Evolutionary conservation across 1,140 invertebrate genomes (phyloP).

Genomic region (Macrocentrus cingulum): DNA sequence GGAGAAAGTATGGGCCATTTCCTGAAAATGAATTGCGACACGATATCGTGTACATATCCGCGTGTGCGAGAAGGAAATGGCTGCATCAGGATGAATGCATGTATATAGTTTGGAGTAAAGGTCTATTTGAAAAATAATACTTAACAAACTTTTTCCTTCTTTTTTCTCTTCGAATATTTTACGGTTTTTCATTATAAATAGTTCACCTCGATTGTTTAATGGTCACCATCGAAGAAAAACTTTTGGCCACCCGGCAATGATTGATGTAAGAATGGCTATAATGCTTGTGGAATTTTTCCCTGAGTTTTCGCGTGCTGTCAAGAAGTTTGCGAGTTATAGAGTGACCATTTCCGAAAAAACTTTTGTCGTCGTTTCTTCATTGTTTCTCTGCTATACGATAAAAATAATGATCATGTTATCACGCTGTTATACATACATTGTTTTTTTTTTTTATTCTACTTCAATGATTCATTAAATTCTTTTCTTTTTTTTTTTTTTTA

Average conservation of each 20-base stretch:
- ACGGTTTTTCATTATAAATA: too few relatives aligned
- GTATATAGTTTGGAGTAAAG: too few relatives aligned
- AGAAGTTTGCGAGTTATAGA: neutral
- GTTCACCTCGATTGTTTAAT: too few relatives aligned
- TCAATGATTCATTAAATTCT: too few relatives aligned
- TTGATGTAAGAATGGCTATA: slow-evolving; percentile 18
- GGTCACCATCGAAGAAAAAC: neutral
- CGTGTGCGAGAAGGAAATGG: too few relatives aligned
- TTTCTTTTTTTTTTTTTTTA: neutral
- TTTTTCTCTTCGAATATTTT: too few relatives aligned
- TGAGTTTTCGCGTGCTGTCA: neutral
- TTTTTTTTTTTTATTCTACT: slow-evolving; percentile 13
- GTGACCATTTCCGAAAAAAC: slow-evolving; percentile 2
- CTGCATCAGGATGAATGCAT: too few relatives aligned
- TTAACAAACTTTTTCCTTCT: too few relatives aligned
- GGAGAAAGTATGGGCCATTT: slow-evolving; percentile 5
- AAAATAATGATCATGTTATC: neutral
- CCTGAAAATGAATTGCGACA: too few relatives aligned
- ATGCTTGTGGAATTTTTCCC: neutral
- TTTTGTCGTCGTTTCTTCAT: neutral
- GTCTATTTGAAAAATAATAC: too few relatives aligned
- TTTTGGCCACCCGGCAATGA: slow-evolving; percentile 7
- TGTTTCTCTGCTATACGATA: neutral
- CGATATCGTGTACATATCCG: too few relatives aligned
- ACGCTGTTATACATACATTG: slow-evolving; percentile 5